Evolutionary conservation across 2,797 vertebrate species (phyloP).

Genomic region (Prionace glauca): DNA sequence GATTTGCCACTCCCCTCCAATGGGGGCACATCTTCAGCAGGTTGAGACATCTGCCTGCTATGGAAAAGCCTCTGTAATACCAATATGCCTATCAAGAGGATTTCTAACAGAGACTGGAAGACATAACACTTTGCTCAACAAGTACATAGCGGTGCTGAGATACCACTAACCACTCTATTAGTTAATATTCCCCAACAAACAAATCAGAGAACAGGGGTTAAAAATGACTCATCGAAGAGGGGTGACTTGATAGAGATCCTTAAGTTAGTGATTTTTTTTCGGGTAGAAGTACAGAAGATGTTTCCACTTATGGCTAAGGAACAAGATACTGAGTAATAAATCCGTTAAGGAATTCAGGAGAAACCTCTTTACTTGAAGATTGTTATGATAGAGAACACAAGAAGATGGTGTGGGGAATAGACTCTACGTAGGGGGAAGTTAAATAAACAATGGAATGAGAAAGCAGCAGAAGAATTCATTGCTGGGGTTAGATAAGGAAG

Average conservation of each 20-base stretch:
- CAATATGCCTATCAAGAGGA: neutral
- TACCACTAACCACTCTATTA: neutral
- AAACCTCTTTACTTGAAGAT: too few relatives aligned
- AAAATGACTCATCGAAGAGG: neutral
- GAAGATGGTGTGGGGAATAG: too few relatives aligned
- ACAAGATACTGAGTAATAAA: too few relatives aligned
- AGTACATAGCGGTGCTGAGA: neutral
- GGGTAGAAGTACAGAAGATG: neutral
- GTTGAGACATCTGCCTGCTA: neutral
- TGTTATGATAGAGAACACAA: too few relatives aligned
- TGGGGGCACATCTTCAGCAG: neutral
- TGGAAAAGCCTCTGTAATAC: neutral
- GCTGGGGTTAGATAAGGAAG: too few relatives aligned
- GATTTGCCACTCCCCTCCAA: neutral
- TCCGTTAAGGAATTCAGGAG: too few relatives aligned
- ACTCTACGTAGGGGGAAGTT: too few relatives aligned
- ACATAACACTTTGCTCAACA: neutral
- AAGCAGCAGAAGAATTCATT: too few relatives aligned
- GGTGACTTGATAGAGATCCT: neutral
- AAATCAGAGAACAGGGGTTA: neutral
- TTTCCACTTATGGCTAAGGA: too few relatives aligned
- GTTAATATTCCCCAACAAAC: neutral
- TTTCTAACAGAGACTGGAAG: neutral
- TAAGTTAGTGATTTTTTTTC: neutral
- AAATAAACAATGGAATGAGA: too few relatives aligned